Conservation (phyloP, 30 jellyfish, hydroid and myxozoan species). For the Sanderia malayensis region DNA sequence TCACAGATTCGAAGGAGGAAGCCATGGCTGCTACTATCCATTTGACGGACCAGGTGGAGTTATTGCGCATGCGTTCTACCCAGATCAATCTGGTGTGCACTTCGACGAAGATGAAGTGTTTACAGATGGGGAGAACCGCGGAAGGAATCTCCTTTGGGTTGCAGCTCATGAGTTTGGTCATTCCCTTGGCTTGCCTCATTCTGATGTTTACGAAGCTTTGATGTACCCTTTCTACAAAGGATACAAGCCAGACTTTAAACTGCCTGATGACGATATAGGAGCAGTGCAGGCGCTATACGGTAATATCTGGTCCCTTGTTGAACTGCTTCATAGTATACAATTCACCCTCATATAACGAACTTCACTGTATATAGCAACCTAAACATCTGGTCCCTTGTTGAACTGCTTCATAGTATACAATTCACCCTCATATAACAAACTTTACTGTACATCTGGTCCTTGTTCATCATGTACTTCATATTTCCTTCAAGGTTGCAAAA, state of each 20-base stretch:
- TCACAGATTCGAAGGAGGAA: slow-evolving; percentile 48
- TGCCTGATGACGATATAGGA: slow-evolving; percentile 61
- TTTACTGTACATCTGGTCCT: background rate
- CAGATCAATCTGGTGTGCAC: slow-evolving; percentile 57
- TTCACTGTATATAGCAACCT: too few relatives aligned
- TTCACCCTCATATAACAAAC: background rate
- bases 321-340: too few relatives aligned
- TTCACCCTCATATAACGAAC: too few relatives aligned
- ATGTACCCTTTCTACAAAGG: slow-evolving; percentile 82
- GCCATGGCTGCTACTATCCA: slow-evolving; percentile 46
- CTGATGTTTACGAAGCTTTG: slow-evolving; percentile 65
- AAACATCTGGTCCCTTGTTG: too few relatives aligned
- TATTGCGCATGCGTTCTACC: slow-evolving; percentile 75
- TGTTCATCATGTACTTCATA: background rate
- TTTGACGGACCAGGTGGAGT: slow-evolving; percentile 81
- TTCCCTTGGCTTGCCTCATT: slow-evolving; percentile 85
- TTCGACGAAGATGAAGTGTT: slow-evolving; percentile 82
- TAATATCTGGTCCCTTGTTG: too few relatives aligned
- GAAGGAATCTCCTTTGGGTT: slow-evolving; percentile 82
- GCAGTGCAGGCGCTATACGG: slow-evolving; percentile 50
- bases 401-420: too few relatives aligned
- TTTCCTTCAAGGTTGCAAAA: background rate
- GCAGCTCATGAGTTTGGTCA: slow-evolving; percentile 97
- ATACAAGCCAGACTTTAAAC: slow-evolving; percentile 28
- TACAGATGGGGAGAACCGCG: slow-evolving; percentile 67